phyloP scores from a whole-genome alignment of 1,140 invertebrate species.

The Papilio aristodemus region DNA sequence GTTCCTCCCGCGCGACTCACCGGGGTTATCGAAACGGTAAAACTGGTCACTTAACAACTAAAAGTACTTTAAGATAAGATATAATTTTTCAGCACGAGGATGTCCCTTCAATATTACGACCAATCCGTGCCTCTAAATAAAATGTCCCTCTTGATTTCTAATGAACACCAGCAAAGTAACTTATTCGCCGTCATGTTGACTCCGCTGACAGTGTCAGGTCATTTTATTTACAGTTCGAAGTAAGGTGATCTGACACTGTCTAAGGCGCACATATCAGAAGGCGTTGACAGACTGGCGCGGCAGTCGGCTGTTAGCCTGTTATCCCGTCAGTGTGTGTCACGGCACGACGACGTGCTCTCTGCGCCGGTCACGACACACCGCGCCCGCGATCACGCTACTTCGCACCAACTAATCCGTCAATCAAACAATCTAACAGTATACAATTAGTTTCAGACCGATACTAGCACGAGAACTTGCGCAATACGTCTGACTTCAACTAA shows the following conservation, averaged over 20 bases:
- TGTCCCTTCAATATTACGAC: too few species aligned
- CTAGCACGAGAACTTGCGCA: conserved; percentile 29
- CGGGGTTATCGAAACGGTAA: too few species aligned
- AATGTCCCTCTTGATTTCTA: too few species aligned
- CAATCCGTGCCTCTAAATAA: too few species aligned
- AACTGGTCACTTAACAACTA: not conserved
- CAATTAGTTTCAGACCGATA: conserved; percentile 23
- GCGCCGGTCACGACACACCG: conserved; percentile 44
- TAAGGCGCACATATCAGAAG: conserved; percentile 21
- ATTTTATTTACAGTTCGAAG: too few species aligned
- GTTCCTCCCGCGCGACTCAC: too few species aligned
- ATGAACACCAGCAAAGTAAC: too few species aligned
- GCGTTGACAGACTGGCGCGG: conserved; percentile 36
- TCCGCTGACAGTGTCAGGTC: too few species aligned
- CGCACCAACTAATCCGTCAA: conserved; percentile 50
- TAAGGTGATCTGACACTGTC: conserved; percentile 9
- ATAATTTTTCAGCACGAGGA: too few species aligned
- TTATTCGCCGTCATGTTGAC: too few species aligned
- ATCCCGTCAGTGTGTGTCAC: conserved; percentile 48
- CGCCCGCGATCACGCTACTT: conserved; percentile 46
- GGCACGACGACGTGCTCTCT: conserved; percentile 52
- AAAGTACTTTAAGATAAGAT: too few species aligned
- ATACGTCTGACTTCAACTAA: not conserved
- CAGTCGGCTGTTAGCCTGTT: conserved; percentile 48
- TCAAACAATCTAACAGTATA: conserved; percentile 38